Percentiles rank a stretch among this genome's conserved stretches.
Conservation (phyloP, 37 sponge, comb jelly and placozoan genomes). For the Aphrocallistes beatrix region DNA sequence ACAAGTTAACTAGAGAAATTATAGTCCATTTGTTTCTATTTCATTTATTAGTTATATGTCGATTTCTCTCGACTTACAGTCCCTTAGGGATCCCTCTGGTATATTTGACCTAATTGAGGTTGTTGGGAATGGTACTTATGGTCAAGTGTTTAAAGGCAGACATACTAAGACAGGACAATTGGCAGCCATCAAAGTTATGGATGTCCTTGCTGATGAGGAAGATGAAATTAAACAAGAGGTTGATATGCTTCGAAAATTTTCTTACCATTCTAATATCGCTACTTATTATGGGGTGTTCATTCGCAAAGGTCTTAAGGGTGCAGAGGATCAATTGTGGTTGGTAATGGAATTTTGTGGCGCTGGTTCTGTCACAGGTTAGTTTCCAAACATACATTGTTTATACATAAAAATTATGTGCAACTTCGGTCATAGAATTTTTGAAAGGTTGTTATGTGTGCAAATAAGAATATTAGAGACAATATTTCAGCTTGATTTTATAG, state of each 20-base stretch:
- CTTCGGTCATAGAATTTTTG: too few relatives aligned
- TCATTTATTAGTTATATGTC: too few relatives aligned
- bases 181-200: constrained; percentile 96
- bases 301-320: constrained; percentile 52
- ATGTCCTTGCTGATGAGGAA: constrained; percentile 85
- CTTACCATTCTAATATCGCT: constrained; percentile 88
- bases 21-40: too few relatives aligned
- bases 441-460: too few relatives aligned
- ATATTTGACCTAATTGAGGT: constrained; percentile 87
- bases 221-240: constrained; percentile 90
- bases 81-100: constrained; percentile 56
- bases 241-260: constrained; percentile 84
- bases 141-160: constrained; percentile 81
- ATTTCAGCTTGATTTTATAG: too few relatives aligned
- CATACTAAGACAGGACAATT: constrained; percentile 64
- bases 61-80: neutral
- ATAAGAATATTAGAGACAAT: too few relatives aligned
- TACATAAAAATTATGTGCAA: too few relatives aligned
- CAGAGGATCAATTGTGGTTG: constrained; percentile 86
- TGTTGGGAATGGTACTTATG: constrained; percentile 94
- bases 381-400: too few relatives aligned
- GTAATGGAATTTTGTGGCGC: constrained; percentile 99
- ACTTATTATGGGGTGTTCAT: constrained; percentile 97
- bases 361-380: constrained; percentile 79
- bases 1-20: too few relatives aligned